Base-by-base conservation (phyloP, 2,113 vertebrate species). In the Notothenia coriiceps region DNA sequence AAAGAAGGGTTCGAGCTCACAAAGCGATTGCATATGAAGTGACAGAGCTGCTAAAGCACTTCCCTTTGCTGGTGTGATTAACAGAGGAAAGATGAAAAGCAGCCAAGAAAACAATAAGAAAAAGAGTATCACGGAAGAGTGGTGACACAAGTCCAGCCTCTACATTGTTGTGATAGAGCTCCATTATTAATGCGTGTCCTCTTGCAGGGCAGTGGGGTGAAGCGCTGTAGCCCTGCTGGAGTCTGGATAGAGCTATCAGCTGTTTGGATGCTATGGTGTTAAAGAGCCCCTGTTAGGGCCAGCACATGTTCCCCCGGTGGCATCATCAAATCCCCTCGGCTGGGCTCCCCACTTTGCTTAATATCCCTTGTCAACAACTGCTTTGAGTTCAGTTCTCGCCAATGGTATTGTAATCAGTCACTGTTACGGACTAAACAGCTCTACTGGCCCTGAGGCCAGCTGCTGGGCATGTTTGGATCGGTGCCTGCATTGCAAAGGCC, bases 331-430 rank as follows among this genome's bases (percentile, higher is more conserved):
- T 87, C 90, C 86, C 82, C 13, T 46, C 54, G 79, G 78, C 85
- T 81, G 47, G 82, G 84, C 88, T 88, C 79, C 83, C 82, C 85
- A 91, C 89, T 88, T 90, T 69, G 77, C 90, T 61, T 83, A 89
- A 89, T 87, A 74, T 90, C 74, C 80, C 89, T 84, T 93, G 92
- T 94, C 92, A 91, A 89, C 90, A 92, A 91, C 86, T 88, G 88
- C 90, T 91, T 82, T 84, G 85, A 83, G 87, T 86, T 85, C 86
- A 80, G 63, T 72, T 89, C 84, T 85, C 64, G 72, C 84, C 74
- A 60, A 86, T 82, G 87, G 73, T 86, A 86, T 92, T 92, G 83
- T 88, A 89, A 92, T 87, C 90, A 90, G 82, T 86, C 76, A 70
- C 86, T 86, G 75, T 91, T 89, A 92, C 70, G 73, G 80, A 85